phyloP scores from a whole-genome alignment of 2,888 invertebrate genomes.

The Rosalia funebris region DNA sequence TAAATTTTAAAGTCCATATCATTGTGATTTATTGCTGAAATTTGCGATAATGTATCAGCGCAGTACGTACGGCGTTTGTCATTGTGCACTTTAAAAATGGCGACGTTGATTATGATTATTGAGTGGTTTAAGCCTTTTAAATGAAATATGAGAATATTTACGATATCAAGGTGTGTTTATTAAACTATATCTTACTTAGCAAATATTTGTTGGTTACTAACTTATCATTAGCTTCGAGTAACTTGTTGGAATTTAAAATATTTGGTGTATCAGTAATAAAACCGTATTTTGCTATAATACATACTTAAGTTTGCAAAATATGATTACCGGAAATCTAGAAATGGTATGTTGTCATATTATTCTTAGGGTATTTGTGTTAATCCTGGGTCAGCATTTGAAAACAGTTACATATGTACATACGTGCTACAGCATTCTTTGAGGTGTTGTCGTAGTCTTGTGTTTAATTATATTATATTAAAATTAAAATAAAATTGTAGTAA shows the following conservation, averaged over 20 bases:
- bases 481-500: too few relatives aligned
- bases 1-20: conserved; percentile 11
- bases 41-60: conserved; percentile 19
- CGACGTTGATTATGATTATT: conserved; percentile 33
- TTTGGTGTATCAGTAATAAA: conserved; percentile 26
- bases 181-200: conserved; percentile 42
- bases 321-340: conserved; percentile 15
- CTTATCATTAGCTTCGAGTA: conserved; percentile 36
- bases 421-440: too few relatives aligned
- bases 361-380: not conserved
- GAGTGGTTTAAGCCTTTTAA: conserved; percentile 39
- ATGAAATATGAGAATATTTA: conserved; percentile 42
- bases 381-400: not conserved
- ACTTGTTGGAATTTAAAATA: conserved; percentile 39
- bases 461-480: too few relatives aligned
- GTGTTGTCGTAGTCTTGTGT: too few relatives aligned
- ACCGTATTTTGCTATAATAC: conserved; percentile 1
- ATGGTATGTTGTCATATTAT: not conserved
- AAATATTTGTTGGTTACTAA: conserved; percentile 42
- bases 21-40: conserved; percentile 18
- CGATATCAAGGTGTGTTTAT: conserved; percentile 41
- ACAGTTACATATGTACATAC: too few relatives aligned
- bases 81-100: conserved; percentile 40
- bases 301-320: conserved; percentile 9
- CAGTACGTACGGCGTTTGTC: conserved; percentile 22